Evolutionary conservation across 2,797 vertebrate species (phyloP), one percentile per base, ranked within the genome.

Genomic region (Mico argentatus): DNA sequence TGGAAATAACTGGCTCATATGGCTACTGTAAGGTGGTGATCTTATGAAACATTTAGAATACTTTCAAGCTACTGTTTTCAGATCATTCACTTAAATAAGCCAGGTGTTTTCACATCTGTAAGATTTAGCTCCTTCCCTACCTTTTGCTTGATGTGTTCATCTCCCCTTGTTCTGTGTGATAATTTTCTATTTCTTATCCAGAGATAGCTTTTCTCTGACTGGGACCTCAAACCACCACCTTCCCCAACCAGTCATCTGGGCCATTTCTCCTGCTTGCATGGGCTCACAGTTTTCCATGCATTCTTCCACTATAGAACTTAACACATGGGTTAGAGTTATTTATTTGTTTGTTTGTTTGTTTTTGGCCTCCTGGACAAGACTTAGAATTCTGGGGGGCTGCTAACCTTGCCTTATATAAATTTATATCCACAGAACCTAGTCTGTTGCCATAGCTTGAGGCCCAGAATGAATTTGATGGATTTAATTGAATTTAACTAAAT

Each of bases 401-500:
- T 59, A 24, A 36, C 19, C 22, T 92, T 84, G 10, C 46, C 20
- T 44, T 83, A 39, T 0, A 64, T 8, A 81, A 44, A 52, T 44
- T 55, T 57, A 77, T 81, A 84, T 50, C 36, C 88, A 90, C 1
- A 93, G 44, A 93, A 72, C 15, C 48, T 75, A 81, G 19, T 81
- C 44, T 85, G 87, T 81, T 26, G 7, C 52, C 41, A 82, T 36
- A 91, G 46, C 61, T 77, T 7, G 33, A 97, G 81, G 59, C 39
- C 50, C 48, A 85, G 64, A 92, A 92, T 52, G 39, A 50, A 84
- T 90, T 30, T 88, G 36, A 85, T 88, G 20, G 26, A 91, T 83
- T 95, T 91, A 72, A 96, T 67, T 95, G 27, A 91, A 77, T 84
- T 81, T 84, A 41, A 73, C 44, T 80, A 93, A 96, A 90, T 95